Percentiles rank a stretch among this genome's conserved stretches.
phyloP scores from a whole-genome alignment of 37 sponge, comb jelly and placozoan species.

The Agelas oroides region DNA sequence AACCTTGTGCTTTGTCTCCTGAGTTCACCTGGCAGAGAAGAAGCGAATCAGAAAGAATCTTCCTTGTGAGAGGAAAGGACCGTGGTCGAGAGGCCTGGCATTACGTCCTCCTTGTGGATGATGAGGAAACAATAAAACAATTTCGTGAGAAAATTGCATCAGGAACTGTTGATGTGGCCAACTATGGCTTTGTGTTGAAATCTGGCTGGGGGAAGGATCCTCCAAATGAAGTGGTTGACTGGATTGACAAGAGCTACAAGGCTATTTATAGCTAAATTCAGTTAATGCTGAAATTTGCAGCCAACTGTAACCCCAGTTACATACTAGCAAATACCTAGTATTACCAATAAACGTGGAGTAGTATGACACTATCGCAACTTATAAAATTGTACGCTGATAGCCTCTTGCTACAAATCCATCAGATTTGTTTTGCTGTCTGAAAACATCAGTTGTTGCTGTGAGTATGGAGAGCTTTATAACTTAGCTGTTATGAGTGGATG shows the following conservation, averaged over 20 bases:
- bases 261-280: no score
- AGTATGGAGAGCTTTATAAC: no score
- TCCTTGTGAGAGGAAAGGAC: slow-evolving; percentile 27
- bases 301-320: no score
- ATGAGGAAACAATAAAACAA: slow-evolving; percentile 10
- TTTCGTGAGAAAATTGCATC: slow-evolving; percentile 7
- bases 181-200: slow-evolving; percentile 71
- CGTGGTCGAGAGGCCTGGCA: slow-evolving; percentile 43
- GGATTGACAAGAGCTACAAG: neutral
- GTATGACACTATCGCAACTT: no score
- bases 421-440: no score
- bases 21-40: slow-evolving; percentile 14
- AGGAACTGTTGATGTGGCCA: slow-evolving; percentile 54
- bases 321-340: no score
- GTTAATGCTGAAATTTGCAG: no score
- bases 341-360: no score
- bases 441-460: no score
- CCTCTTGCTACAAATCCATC: no score
- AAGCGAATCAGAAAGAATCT: neutral
- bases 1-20: slow-evolving; percentile 14
- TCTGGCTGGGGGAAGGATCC: slow-evolving; percentile 86
- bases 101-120: slow-evolving; percentile 62
- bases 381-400: no score
- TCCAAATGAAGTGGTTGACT: slow-evolving; percentile 52
- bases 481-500: no score